Base-by-base conservation (phyloP, 1,140 invertebrate genomes). In the Neoseiulus cucumeris region DNA sequence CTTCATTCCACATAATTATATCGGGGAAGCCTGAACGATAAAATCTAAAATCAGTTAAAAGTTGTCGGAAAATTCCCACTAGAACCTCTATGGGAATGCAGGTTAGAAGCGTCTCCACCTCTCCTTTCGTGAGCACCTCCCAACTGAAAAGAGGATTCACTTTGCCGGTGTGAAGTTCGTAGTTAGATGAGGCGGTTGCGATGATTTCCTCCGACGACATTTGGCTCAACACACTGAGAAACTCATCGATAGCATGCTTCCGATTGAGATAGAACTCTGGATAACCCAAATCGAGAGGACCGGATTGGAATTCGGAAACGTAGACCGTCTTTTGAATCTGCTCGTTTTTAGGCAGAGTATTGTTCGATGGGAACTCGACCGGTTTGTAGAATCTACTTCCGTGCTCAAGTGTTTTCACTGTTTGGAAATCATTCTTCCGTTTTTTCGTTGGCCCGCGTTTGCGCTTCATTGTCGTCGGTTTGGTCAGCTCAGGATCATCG, bases 121-220 rank as follows among this genome's bases (percentile, higher is more conserved):
- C 51, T 6, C 9, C 22, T 14, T 17, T 33, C 6, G 25, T 59
- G n/a, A 59, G 22, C 2, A 59, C 51, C 51, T 59, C 51, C 51
- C 51, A 59, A 25, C 51, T 59, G 51, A 59, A 59, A 33, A 59
- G 51, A 5, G 51, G 51, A 59, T 59, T 59, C 1, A 59, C 51
- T 2, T 33, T 25, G 4, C 22, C 17, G 22, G 12, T 59, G 22
- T 59, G 51, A 29, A n/a, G 17, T 33, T 20, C 51, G 9, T 59
- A 59, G 22, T 59, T 59, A 17, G 14, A 4, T 9, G 25, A 29
- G 5, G 51, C 51, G 22, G 33, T 59, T 17, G 51, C 1, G 22
- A 59, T 33, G 2, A 59, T 59, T 9, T 59, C 17, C 12, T 59
- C 51, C 4, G 51, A 20, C 14, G 17, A 18, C 12, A 59, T 59